Percentiles rank a stretch among this genome's conserved stretches.
Conservation (phyloP, 1,140 invertebrate species). For the Lepidostoma basale region DNA sequence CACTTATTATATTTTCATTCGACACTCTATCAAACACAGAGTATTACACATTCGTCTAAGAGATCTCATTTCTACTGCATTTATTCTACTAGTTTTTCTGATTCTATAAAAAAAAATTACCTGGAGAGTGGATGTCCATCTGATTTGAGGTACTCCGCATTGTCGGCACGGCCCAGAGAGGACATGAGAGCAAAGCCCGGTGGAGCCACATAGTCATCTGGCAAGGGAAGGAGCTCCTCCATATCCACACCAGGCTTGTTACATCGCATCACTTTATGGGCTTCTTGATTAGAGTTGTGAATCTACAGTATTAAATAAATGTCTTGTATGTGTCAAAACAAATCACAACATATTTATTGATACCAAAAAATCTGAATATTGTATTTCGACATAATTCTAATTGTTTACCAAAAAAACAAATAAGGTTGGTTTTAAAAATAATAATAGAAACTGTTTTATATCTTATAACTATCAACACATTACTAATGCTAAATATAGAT, state of each 20-base stretch:
- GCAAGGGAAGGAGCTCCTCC: conserved; percentile 61
- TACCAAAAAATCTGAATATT: too few species aligned
- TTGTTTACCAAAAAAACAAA: too few species aligned
- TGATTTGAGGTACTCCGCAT: conserved; percentile 59
- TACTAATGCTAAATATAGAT: too few species aligned
- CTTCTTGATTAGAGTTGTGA: conserved; percentile 71
- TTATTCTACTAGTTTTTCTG: too few species aligned
- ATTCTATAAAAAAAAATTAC: conserved; percentile 48
- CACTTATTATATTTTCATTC: too few species aligned
- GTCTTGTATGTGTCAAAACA: not conserved
- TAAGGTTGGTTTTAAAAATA: too few species aligned
- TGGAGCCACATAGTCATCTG: conserved; percentile 64
- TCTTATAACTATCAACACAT: too few species aligned
- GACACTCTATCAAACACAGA: too few species aligned
- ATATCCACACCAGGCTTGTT: conserved; percentile 67
- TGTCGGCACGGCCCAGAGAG: conserved; percentile 55
- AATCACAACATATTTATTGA: not conserved
- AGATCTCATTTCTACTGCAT: too few species aligned
- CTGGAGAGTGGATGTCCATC: conserved; percentile 59
- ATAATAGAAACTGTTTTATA: too few species aligned
- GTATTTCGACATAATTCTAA: too few species aligned
- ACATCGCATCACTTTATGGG: conserved; percentile 69
- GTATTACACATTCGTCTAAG: too few species aligned
- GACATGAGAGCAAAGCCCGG: conserved; percentile 67
- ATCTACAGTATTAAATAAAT: conserved; percentile 55